Evolutionary conservation across 2,797 vertebrate genomes (phyloP), one percentile per base, ranked within the genome.

Genomic region (Euphonia xanthogaster): DNA sequence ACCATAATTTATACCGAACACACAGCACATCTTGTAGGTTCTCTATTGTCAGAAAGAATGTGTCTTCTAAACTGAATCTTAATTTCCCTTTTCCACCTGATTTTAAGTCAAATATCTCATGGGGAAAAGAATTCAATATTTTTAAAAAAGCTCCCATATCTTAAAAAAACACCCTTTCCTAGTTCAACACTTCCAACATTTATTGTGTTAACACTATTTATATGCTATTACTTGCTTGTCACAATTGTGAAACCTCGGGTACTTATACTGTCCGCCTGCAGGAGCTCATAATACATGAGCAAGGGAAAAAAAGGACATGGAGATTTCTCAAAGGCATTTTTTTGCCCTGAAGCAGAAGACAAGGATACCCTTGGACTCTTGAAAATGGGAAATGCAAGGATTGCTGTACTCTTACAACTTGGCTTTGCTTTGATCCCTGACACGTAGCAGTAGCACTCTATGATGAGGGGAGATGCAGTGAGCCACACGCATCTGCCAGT

Each of bases 401-500:
- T 40, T 2, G 1, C 12, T 55, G 7, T 35, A 44, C 7, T 61
- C 18, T 54, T n/a, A 25, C 28, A 66, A 20, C 45, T 31, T 61
- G 50, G 30, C 73, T 94, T 84, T 7, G 2, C 12, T 85, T 50
- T 89, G 54, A 42, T 42, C 31, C 70, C 48, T 74, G 67, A 19
- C 11, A 27, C 0, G 4, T 19, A 62, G 24, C 27, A 21, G 9
- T 13, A 65, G 53, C 8, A 30, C 10, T 30, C 48, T 11, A 2
- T 0, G 1, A 54, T 42, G 47, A 67, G 25, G 28, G 62, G 35
- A 13, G 30, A 14, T 2, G 31, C 1, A 6, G 28, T 24, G 54
- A 78, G 35, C 5, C 27, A 10, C 37, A 20, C 8, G 20, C n/a
- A 17, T 21, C 27, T 54, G 22, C n/a, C n/a, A 25, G 25, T 2